A percentile compares a stretch with the other conserved stretches of the same genome.
Conservation (phyloP, 1,140 invertebrate species). For the Cephus cinctus region DNA sequence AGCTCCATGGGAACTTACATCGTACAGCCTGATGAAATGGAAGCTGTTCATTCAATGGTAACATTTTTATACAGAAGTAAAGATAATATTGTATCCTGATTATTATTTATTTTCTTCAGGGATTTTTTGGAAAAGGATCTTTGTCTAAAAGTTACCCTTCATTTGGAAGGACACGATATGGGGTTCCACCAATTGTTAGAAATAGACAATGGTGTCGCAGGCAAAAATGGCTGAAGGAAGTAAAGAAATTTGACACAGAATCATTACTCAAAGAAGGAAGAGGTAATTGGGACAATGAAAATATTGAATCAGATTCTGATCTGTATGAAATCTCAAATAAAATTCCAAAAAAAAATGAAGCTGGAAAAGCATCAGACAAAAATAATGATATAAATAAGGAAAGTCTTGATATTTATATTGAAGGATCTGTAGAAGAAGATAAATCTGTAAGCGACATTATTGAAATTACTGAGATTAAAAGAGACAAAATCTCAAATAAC, state of each 20-base stretch:
- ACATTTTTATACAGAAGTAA: slow-evolving; percentile 13
- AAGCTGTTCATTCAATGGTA: slow-evolving; percentile 64
- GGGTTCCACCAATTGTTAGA: slow-evolving; percentile 53
- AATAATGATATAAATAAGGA: slow-evolving; percentile 13
- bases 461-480: slow-evolving; percentile 24
- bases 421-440: slow-evolving; percentile 41
- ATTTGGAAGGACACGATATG: slow-evolving; percentile 45
- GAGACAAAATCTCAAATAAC: no score
- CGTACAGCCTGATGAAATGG: slow-evolving; percentile 60
- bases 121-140: slow-evolving; percentile 74
- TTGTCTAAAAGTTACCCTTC: slow-evolving; percentile 62
- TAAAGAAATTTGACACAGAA: slow-evolving; percentile 41
- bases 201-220: slow-evolving; percentile 60
- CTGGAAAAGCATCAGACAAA: slow-evolving; percentile 2
- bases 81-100: not conserved
- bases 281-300: slow-evolving; percentile 8
- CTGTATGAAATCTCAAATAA: slow-evolving; percentile 6
- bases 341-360: slow-evolving; percentile 16
- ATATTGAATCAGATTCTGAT: slow-evolving; percentile 3
- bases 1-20: slow-evolving; percentile 68
- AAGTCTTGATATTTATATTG: no score
- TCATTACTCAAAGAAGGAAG: slow-evolving; percentile 35
- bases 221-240: slow-evolving; percentile 59
- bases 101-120: slow-evolving; percentile 40
- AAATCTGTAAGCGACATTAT: slow-evolving; percentile 33